Evolutionary conservation across 2,888 invertebrate species (phyloP), one percentile per base, ranked within the genome.

Genomic region (Fragum whitleyi): DNA sequence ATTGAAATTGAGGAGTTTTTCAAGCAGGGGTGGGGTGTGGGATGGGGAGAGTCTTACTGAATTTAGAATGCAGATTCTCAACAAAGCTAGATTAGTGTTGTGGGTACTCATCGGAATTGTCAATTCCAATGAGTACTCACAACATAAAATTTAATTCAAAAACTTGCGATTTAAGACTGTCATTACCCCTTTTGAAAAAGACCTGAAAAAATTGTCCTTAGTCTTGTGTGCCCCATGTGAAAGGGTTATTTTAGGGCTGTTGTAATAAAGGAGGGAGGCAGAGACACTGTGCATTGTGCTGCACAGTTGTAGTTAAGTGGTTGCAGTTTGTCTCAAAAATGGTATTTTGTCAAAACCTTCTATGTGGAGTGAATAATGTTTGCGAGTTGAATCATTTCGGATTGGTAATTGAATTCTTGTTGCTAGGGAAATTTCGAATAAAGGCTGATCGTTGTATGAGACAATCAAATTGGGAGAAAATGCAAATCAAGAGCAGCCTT

Each of bases 361-460:
- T 42, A 65, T 21, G 42, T 65, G n/a, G 21, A 23, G 39, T 36
- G 39, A 42, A 21, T n/a, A 42, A 14, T 2, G 5, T 7, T 39
- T 16, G 32, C 36, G 39, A 65, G 65, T 42, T 65, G 65, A 65
- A 65, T 65, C 65, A 65, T 65, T 70, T 55, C 29, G 32, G 23
- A 21, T 19, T 36, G 55, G 29, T 70, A 55, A 70, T 70, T 55
- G 29, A 29, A 55, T 70, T 70, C 55, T 55, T 70, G 70, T 70
- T 70, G 70, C 70, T 70, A 70, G 36, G 70, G 55, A 55, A 70
- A 39, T 70, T 69, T 70, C 53, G 55, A 70, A 70, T 70, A 55
- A 70, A 70, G 70, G 70, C 55, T 55, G 53, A 69, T 70, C 55
- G 28, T 55, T 55, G 53, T 55, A 57, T 32, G 70, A 55, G 70